phyloP scores from a whole-genome alignment of 2,113 vertebrate species.

The Xiphophorus maculatus region DNA sequence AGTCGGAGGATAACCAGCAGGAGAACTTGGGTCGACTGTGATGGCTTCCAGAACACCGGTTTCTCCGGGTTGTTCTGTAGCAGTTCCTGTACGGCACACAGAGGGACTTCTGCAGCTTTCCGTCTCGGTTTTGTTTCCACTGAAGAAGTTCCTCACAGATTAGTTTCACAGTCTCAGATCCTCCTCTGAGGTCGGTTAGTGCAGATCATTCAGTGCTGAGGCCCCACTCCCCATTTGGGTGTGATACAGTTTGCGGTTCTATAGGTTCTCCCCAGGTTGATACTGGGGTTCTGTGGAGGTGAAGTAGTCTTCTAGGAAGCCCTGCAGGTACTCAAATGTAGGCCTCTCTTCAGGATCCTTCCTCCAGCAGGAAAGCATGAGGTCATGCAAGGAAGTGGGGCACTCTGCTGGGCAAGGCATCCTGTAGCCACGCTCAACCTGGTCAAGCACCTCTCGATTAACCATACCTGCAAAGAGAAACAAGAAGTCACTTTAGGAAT shows the following conservation, averaged over 20 bases:
- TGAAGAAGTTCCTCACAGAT: constrained; percentile 54
- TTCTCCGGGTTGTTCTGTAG: constrained; percentile 43
- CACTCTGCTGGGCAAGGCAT: constrained; percentile 96
- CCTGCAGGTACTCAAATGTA: constrained; percentile 97
- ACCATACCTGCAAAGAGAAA: constrained; percentile 87
- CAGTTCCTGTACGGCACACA: constrained; percentile 28
- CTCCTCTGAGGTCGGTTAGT: constrained; percentile 73
- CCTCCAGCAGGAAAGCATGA: constrained; percentile 97
- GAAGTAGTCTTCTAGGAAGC: constrained; percentile 99
- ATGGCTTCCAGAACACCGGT: constrained; percentile 40
- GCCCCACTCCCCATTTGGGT: constrained; percentile 3
- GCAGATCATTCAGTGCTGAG: constrained; percentile 62
- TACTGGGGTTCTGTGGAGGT: constrained; percentile 98
- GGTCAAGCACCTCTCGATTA: constrained; percentile 96
- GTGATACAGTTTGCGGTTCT: constrained; percentile 61
- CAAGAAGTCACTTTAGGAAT: not conserved
- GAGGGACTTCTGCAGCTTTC: constrained; percentile 25
- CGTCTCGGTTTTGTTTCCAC: constrained; percentile 39
- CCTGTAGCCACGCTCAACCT: constrained; percentile 95
- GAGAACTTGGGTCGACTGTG: constrained; percentile 34
- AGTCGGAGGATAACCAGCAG: constrained; percentile 23
- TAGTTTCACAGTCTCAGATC: constrained; percentile 65
- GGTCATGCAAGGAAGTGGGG: constrained; percentile 93
- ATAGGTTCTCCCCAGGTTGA: constrained; percentile 97
- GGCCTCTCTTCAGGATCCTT: constrained; percentile 95